Conservation (phyloP, 2,888 invertebrate species). For the Drosophila sordidula region DNA sequence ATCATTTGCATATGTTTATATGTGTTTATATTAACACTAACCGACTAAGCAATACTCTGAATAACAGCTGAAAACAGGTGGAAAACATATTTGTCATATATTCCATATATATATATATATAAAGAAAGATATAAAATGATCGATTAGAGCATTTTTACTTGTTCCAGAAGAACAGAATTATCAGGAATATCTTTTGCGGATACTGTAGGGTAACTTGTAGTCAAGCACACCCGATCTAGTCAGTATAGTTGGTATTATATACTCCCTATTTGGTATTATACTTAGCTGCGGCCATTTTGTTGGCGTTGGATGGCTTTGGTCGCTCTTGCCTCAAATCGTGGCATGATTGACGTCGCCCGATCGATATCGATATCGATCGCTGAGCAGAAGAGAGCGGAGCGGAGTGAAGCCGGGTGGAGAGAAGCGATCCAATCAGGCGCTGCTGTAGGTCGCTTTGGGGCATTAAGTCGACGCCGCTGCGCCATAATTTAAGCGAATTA, state of each 20-base stretch:
- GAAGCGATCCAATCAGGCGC: slow-evolving; percentile 65
- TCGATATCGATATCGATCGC: slow-evolving; percentile 55
- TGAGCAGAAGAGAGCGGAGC: not conserved
- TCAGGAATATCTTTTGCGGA: too few relatives aligned
- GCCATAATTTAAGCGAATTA: slow-evolving; percentile 83
- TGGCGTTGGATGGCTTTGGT: slow-evolving; percentile 21
- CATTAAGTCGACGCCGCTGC: slow-evolving; percentile 66
- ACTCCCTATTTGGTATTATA: slow-evolving; percentile 10
- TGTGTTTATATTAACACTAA: too few relatives aligned
- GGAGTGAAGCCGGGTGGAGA: not conserved
- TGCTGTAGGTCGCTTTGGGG: slow-evolving; percentile 82
- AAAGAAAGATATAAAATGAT: too few relatives aligned
- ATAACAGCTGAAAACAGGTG: too few relatives aligned
- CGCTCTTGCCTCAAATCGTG: slow-evolving; percentile 42
- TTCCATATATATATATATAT: too few relatives aligned
- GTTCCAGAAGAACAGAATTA: too few relatives aligned
- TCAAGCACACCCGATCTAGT: not conserved
- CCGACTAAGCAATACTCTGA: too few relatives aligned
- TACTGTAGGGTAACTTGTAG: slow-evolving; percentile 2
- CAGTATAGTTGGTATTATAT: not conserved
- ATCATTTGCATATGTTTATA: not conserved
- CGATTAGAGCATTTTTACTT: too few relatives aligned
- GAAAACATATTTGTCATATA: too few relatives aligned
- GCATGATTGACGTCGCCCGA: slow-evolving; percentile 68
- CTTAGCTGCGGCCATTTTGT: slow-evolving; percentile 52